Evolutionary conservation across 1,140 invertebrate genomes (phyloP), one percentile per base, ranked within the genome.

Genomic region (Apolygus lucorum): DNA sequence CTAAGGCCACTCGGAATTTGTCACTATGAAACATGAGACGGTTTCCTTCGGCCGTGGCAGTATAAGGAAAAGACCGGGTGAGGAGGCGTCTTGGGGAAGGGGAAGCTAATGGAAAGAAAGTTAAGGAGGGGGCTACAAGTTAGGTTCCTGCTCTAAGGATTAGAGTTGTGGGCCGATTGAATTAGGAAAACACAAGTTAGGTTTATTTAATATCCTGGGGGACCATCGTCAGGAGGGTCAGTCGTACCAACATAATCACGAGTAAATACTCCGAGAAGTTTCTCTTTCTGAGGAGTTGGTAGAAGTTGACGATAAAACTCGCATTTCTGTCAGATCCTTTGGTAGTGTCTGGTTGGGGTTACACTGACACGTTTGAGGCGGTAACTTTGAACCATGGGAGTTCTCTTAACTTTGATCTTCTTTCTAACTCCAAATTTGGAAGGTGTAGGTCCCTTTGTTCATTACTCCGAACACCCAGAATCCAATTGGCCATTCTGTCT

Each of bases 11-110:
- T 59, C 22, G 54, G 54, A 59, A 59, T 59, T 59, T 59, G 54
- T 59, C 54, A 59, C 54, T 24, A 59, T 59, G 54, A 59, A 59
- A 59, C 54, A 59, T 59, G 22, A 59, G 54, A 59, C 54, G 34
- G 34, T 42, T 42, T 42, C 17, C 34, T 42, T 4, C 34, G 34
- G 4, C 17, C 34, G 17, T 42, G 34, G n/a, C n/a, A n/a, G n/a
- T n/a, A n/a, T n/a, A n/a, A n/a, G n/a, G n/a, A n/a, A n/a, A n/a
- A n/a, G n/a, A n/a, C n/a, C n/a, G n/a, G n/a, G n/a, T n/a, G n/a
- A n/a, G n/a, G n/a, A n/a, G n/a, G n/a, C n/a, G n/a, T n/a, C n/a
- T 49, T 49, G 8, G 34, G 34, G 34, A 11, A 49, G n/a, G n/a
- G 34, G 22, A 59, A 4, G 54, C 4, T 59, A 59, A 59, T 59